Evolutionary conservation across 2,113 vertebrate species (phyloP).

Genomic region (Antidorcas marsupialis): DNA sequence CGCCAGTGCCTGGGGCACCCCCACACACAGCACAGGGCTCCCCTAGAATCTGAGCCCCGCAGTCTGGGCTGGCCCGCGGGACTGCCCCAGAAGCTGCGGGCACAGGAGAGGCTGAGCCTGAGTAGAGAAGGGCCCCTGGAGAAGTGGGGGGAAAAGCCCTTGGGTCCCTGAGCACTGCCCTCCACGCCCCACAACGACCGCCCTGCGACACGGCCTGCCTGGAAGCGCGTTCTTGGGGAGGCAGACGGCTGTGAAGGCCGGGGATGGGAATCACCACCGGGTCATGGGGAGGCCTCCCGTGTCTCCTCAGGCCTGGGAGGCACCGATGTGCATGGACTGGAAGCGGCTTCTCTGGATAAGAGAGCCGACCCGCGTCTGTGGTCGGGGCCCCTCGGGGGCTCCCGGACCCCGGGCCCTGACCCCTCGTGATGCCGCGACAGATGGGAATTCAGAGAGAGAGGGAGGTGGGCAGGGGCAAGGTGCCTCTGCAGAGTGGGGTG

Average conservation of each 20-base stretch:
- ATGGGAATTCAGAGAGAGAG: neutral
- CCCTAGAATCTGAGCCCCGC: neutral
- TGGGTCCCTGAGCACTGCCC: neutral
- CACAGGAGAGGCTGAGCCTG: neutral
- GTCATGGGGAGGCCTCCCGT: rapidly evolving
- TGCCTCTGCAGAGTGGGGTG: neutral
- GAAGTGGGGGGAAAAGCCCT: no score
- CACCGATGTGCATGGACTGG: neutral
- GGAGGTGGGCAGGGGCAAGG: neutral
- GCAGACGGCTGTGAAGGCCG: neutral
- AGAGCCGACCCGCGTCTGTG: neutral
- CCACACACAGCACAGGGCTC: neutral
- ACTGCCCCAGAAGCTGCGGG: neutral
- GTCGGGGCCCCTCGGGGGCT: neutral
- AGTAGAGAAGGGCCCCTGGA: neutral
- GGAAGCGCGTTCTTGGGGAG: neutral
- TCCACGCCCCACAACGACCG: rapidly evolving
- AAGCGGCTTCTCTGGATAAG: neutral
- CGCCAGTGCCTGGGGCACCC: rapidly evolving
- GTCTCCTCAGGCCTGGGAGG: neutral
- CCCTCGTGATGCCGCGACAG: rapidly evolving
- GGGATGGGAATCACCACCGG: neutral
- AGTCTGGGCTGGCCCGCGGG: neutral
- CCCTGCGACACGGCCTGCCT: neutral
- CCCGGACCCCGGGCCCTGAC: neutral